Evolutionary conservation across 2,797 vertebrate genomes (phyloP).

Genomic region (Lutjanus argentimaculatus): DNA sequence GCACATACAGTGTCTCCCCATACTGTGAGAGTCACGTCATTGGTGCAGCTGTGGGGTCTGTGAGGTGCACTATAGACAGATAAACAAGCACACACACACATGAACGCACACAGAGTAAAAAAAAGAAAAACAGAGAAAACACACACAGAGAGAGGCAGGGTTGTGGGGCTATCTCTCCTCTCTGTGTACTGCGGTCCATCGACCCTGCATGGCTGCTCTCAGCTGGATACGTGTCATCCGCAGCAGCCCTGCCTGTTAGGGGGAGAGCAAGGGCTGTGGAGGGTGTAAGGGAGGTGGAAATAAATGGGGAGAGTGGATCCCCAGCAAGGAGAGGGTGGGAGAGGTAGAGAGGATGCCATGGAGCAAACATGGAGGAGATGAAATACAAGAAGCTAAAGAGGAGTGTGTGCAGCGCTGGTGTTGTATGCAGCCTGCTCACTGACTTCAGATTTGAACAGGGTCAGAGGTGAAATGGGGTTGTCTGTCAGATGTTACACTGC

Average conservation of each 20-base stretch:
- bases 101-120: constrained; percentile 28
- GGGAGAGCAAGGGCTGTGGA: constrained; percentile 55
- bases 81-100: constrained; percentile 45
- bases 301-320: constrained; percentile 59
- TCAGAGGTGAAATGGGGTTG: constrained; percentile 72
- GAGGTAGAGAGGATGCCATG: constrained; percentile 10
- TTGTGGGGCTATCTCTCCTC: constrained; percentile 62
- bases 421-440: constrained; percentile 24
- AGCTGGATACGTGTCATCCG: constrained; percentile 83
- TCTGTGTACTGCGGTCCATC: constrained; percentile 75
- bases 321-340: constrained; percentile 35
- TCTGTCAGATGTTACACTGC: constrained; percentile 68
- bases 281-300: constrained; percentile 64
- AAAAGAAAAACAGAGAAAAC: constrained; percentile 32
- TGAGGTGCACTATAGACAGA: constrained; percentile 53
- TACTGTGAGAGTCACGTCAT: constrained; percentile 52
- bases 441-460: constrained; percentile 46
- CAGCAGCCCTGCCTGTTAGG: constrained; percentile 78
- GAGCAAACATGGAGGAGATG: constrained; percentile 43
- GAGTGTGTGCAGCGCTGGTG: constrained; percentile 16
- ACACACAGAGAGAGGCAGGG: constrained; percentile 30
- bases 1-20: constrained; percentile 37
- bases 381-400: constrained; percentile 40
- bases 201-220: constrained; percentile 81
- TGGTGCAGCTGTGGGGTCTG: constrained; percentile 60